Evolutionary conservation across 1,140 invertebrate genomes (phyloP), one percentile per base, ranked within the genome.

Genomic region (Lanistes nyassanus): DNA sequence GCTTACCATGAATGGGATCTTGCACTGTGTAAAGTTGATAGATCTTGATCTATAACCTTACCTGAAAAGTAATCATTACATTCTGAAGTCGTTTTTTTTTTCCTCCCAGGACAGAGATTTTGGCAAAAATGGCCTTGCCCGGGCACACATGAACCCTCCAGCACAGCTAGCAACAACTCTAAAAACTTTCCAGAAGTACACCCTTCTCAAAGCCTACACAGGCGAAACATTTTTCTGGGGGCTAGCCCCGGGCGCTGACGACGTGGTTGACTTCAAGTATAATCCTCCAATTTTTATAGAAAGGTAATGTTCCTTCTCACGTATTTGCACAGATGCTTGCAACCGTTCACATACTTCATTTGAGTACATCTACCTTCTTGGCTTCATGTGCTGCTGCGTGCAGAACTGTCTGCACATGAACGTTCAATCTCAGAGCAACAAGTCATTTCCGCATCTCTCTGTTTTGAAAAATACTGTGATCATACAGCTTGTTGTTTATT

Each of bases 191-290:
- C 94, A 95, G 82, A 93, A 94, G 64, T 96, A 94, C 86, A 93
- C 94, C 0, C 83, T 98, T 7, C 91, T 93, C 73, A 93, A 93
- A 82, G 96, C 96, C 16, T 99, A 99, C 85, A 91, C 92, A 58
- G 97, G 97, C 0, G 93, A 95, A 83, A 94, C 93, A 0, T 98
- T 95, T 83, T 98, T 98, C 87, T 98, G 97, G 97, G 96, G 95
- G 23, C 88, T 96, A 21, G 91, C 95, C 29, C 97, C 97, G 0
- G 93, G 95, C 80, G 92, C 93, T 39, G 95, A 95, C 2, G 95
- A 98, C 87, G 90, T 93, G 60, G 90, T 98, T 19, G 92, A 93
- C 73, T 95, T 98, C 87, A 93, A 93, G 86, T 97, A 97, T 87
- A 90, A 91, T 68, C 92, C 92, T 76, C 95, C 97, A 39, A 92